Evolutionary conservation across 1,140 invertebrate species (phyloP).

Genomic region (Nasonia vitripennis): DNA sequence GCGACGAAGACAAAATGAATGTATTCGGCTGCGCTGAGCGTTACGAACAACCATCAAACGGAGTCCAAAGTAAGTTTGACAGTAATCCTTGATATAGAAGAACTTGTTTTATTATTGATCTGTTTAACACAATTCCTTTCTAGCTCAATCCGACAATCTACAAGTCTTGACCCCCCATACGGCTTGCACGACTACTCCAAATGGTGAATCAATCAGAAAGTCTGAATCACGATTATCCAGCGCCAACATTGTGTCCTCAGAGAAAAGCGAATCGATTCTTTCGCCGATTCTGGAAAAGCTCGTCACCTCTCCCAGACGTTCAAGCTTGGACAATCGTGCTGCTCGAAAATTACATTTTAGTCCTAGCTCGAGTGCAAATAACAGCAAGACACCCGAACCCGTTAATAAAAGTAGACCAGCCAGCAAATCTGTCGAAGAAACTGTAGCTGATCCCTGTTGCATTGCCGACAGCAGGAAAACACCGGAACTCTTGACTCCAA

Average conservation of each 20-base stretch:
- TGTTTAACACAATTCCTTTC: not conserved
- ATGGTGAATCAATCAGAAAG: not conserved
- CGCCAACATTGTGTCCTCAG: not conserved
- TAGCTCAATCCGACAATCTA: not conserved
- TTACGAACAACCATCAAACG: not conserved
- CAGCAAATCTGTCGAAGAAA: not conserved
- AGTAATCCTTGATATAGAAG: too few species aligned
- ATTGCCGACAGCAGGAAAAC: not conserved
- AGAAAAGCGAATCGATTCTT: constrained; percentile 60
- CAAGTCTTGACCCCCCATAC: not conserved
- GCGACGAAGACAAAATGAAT: constrained; percentile 72
- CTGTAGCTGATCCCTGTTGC: constrained; percentile 35
- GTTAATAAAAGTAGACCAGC: not conserved
- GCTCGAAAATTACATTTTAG: constrained; percentile 69
- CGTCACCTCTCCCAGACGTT: constrained; percentile 64
- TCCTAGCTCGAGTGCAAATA: constrained; percentile 58
- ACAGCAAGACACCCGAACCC: not conserved
- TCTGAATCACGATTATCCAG: not conserved
- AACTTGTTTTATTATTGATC: not conserved
- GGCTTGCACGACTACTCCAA: not conserved
- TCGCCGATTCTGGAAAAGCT: constrained; percentile 69
- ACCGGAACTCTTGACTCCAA: not conserved
- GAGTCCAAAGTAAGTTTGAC: not conserved
- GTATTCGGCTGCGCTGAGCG: constrained; percentile 76
- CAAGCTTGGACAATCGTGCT: constrained; percentile 67